Evolutionary conservation across 1,140 invertebrate genomes (phyloP).

Genomic region (Olivierus martensii): DNA sequence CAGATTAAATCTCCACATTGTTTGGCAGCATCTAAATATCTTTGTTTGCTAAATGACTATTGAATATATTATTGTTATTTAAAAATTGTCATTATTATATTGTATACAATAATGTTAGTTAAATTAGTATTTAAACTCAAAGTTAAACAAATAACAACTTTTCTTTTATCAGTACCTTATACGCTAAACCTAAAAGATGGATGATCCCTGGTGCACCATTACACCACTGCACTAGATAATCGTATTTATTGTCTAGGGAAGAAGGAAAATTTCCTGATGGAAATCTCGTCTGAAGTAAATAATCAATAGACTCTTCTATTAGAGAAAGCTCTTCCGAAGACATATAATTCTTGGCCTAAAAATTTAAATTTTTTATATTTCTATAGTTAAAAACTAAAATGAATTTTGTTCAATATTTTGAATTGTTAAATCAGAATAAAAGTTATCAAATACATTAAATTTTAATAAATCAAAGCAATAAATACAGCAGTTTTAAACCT

Average conservation of each 20-base stretch:
- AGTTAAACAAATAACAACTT: too few species aligned
- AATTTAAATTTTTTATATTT: too few species aligned
- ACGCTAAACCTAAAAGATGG: slow-evolving; percentile 55
- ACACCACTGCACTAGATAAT: slow-evolving; percentile 86
- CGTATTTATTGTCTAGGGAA: slow-evolving; percentile 47
- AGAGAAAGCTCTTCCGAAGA: slow-evolving; percentile 37
- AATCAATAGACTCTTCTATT: slow-evolving; percentile 37
- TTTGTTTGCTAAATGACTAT: slow-evolving; percentile 43
- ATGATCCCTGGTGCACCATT: slow-evolving; percentile 86
- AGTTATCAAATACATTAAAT: too few species aligned
- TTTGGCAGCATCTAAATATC: slow-evolving; percentile 56
- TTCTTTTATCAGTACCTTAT: slow-evolving; percentile 42
- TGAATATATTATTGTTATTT: background rate
- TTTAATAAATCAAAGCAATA: too few species aligned
- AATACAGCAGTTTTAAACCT: too few species aligned
- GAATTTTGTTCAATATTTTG: too few species aligned
- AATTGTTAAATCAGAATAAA: too few species aligned
- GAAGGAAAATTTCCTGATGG: slow-evolving; percentile 77
- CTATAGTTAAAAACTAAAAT: too few species aligned
- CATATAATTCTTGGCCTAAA: slow-evolving; percentile 30
- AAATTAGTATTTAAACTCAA: too few species aligned
- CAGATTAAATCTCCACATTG: slow-evolving; percentile 68
- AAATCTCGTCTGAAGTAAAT: slow-evolving; percentile 42
- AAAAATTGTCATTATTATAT: slow-evolving; percentile 2
- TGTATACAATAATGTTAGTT: background rate